Conservation (phyloP, 2,797 vertebrate genomes). For the Sparus aurata region DNA sequence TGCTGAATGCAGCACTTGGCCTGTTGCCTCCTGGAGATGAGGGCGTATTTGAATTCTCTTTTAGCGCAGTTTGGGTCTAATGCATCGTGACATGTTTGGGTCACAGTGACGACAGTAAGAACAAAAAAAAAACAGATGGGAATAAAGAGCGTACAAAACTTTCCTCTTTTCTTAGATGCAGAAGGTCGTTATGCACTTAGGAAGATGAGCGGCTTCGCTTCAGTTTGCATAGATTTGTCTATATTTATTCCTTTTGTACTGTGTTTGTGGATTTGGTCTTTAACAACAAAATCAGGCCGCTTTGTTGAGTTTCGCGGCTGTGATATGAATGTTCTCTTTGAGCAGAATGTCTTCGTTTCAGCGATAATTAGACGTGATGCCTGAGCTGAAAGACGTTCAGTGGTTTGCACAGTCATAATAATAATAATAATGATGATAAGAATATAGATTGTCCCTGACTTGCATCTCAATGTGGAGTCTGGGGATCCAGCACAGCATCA, state of each 20-base stretch:
- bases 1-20: conserved; percentile 58
- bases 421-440: too few species aligned
- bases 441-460: background rate
- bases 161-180: conserved; percentile 14
- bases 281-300: background rate
- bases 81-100: conserved; percentile 70
- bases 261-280: background rate
- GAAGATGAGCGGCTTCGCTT: conserved; percentile 13
- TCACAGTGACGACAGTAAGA: conserved; percentile 50
- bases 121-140: conserved; percentile 16
- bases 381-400: background rate
- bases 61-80: conserved; percentile 54
- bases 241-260: conserved; percentile 5
- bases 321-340: background rate
- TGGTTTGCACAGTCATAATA: background rate
- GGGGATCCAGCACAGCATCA: background rate
- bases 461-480: background rate
- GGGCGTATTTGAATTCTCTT: conserved; percentile 53
- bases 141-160: conserved; percentile 3
- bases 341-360: background rate
- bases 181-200: conserved; percentile 2
- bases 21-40: conserved; percentile 59
- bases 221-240: background rate
- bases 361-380: background rate
- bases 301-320: conserved; percentile 4